Base-by-base conservation (phyloP, 1,140 invertebrate genomes). In the Drosophila sp. region DNA sequence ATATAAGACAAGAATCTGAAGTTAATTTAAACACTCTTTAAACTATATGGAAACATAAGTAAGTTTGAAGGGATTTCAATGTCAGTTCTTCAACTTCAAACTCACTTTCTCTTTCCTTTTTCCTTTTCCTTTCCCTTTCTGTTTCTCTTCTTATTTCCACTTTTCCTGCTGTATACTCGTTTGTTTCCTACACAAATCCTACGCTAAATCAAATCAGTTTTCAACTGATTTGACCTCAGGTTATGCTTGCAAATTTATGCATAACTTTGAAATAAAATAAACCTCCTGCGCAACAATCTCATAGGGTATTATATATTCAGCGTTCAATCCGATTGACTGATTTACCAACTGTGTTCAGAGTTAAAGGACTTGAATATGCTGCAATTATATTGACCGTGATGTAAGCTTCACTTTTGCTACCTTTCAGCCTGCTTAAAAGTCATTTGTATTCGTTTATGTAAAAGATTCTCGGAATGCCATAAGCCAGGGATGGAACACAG, bases 161-260 rank as follows among this genome's bases (percentile, higher is more conserved):
- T n/a, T 36, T 36, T 6, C 0, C 27, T 29, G 27, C 4, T 5
- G 1, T 7, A 16, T 43, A 18, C 40, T 14, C 2, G 5, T 5
- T 5, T 16, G 2, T 38, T 6, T 27, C 38, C 16, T 21, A 9
- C 58, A 29, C 45, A 51, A 72, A 45, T 58, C 46, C 21, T 3
- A 25, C 18, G 45, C 36, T 29, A 58, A 72, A 72, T 72, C 54
- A 38, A 72, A 72, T 72, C 63, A 58, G 45, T 59, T 51, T 72
- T 53, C 25, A 34, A 14, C 40, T 64, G 48, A 36, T 36, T 70
- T 70, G 16, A 13, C 51, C 41, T 48, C 34, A 29, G 46, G 53
- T 18, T 51, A 32, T 66, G 16, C 46, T 51, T 7, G 32, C 25
- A 38, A 53, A 41, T 50, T 7, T 57, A 65, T 72, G 61, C 69